Percentiles rank a stretch among this genome's conserved stretches.
phyloP scores from a whole-genome alignment of 92 coral and sea anemone genomes.

The Umimayanthus kanabou region DNA sequence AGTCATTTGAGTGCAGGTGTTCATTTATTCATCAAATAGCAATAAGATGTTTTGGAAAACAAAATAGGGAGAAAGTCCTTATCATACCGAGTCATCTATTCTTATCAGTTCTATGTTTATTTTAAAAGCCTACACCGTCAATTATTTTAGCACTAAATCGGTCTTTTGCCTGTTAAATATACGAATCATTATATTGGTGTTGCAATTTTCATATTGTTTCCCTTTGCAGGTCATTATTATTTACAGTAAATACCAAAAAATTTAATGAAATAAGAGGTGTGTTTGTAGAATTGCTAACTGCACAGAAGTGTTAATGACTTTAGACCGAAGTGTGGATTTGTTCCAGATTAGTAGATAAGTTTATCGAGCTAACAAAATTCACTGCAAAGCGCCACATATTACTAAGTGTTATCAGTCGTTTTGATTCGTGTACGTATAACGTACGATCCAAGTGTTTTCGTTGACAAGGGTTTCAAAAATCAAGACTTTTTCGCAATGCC shows the following conservation, averaged over 20 bases:
- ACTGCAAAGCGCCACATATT: neutral
- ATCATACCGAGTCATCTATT: neutral
- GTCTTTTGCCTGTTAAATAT: neutral
- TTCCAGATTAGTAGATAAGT: neutral
- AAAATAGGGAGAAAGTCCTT: neutral
- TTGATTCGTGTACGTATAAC: neutral
- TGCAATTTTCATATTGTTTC: neutral
- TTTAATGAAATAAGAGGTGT: neutral
- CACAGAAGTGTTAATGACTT: neutral
- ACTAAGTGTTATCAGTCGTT: neutral
- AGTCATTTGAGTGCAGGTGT: conserved; percentile 8
- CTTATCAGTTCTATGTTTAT: neutral
- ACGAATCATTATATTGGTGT: neutral
- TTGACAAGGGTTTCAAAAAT: too few species aligned
- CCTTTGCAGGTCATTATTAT: neutral
- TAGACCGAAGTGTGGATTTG: neutral
- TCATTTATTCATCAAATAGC: conserved; percentile 7
- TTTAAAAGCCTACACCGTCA: neutral
- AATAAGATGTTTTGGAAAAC: neutral
- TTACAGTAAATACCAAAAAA: neutral
- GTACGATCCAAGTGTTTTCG: neutral
- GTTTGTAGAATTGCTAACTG: neutral
- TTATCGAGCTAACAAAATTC: neutral
- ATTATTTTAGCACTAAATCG: neutral
- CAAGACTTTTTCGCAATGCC: too few species aligned